Evolutionary conservation across 2,888 invertebrate genomes (phyloP).

Genomic region (Slavum lentiscoides): DNA sequence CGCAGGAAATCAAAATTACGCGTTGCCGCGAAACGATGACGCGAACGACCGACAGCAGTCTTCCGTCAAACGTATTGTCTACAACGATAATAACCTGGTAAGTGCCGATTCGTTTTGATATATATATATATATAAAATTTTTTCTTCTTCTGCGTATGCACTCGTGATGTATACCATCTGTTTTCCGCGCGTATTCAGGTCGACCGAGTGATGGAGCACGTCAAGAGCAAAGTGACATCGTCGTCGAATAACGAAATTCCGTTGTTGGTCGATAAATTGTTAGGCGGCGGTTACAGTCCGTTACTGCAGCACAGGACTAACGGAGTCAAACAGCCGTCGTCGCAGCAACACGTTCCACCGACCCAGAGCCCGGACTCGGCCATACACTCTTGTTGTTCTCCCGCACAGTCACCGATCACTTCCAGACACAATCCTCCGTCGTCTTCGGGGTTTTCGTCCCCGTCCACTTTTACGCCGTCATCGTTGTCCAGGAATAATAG

Average conservation of each 20-base stretch:
- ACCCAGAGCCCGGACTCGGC: constrained; percentile 88
- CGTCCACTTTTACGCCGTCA: constrained; percentile 79
- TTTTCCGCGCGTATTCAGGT: constrained; percentile 52
- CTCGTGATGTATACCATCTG: too few relatives aligned
- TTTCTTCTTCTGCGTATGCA: not conserved
- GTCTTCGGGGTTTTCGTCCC: constrained; percentile 62
- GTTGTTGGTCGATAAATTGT: constrained; percentile 65
- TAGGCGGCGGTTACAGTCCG: constrained; percentile 60
- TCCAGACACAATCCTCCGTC: constrained; percentile 72
- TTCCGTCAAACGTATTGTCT: constrained; percentile 25
- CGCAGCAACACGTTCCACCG: constrained; percentile 65
- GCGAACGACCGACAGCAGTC: constrained; percentile 27
- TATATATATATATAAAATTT: not conserved
- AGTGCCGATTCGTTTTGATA: not conserved
- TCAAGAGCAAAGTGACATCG: constrained; percentile 56
- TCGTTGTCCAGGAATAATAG: constrained; percentile 82
- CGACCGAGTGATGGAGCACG: constrained; percentile 57
- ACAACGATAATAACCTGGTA: constrained; percentile 51
- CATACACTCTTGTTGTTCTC: constrained; percentile 85
- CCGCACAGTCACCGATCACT: constrained; percentile 83
- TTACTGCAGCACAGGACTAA: constrained; percentile 41
- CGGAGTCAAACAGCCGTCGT: constrained; percentile 38
- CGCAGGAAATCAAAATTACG: constrained; percentile 43
- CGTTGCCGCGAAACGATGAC: constrained; percentile 19
- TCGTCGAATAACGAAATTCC: constrained; percentile 62